Evolutionary conservation across 2,113 vertebrate species (phyloP).

Genomic region (Ivindomyrus marchei): DNA sequence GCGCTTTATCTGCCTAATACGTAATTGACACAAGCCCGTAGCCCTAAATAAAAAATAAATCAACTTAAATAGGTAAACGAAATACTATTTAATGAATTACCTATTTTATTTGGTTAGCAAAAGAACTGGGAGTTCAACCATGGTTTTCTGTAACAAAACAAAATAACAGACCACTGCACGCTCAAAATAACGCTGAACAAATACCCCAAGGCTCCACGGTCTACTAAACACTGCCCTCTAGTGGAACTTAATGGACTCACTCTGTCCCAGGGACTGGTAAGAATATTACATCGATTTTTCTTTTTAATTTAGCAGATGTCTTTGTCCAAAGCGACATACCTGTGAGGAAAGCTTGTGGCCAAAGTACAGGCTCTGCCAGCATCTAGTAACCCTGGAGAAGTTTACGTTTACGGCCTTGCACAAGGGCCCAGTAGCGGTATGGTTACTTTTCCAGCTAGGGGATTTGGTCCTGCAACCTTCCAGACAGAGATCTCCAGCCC

Average conservation of each 20-base stretch:
- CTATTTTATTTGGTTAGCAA: neutral
- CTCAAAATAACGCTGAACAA: neutral
- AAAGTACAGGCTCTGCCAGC: neutral
- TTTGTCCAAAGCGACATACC: neutral
- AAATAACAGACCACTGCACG: neutral
- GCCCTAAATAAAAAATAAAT: neutral
- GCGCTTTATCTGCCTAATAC: neutral
- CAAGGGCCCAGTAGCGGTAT: neutral
- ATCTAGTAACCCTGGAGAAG: neutral
- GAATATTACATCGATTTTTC: neutral
- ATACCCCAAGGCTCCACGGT: neutral
- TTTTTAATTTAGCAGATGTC: neutral
- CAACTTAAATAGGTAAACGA: neutral
- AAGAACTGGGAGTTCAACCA: neutral
- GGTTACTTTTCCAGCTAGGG: neutral
- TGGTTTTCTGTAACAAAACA: neutral
- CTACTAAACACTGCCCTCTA: neutral
- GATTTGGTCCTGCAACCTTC: neutral
- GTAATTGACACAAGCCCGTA: neutral
- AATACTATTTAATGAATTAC: neutral
- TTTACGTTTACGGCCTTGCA: neutral
- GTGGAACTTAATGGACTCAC: neutral
- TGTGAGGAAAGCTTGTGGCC: neutral
- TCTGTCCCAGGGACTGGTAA: neutral
- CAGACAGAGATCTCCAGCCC: neutral